These are phyloP conservation scores for Euphonia xanthogaster DNA, from an alignment of 2,797 vertebrate species.

Conservation along the genomic window DNA sequence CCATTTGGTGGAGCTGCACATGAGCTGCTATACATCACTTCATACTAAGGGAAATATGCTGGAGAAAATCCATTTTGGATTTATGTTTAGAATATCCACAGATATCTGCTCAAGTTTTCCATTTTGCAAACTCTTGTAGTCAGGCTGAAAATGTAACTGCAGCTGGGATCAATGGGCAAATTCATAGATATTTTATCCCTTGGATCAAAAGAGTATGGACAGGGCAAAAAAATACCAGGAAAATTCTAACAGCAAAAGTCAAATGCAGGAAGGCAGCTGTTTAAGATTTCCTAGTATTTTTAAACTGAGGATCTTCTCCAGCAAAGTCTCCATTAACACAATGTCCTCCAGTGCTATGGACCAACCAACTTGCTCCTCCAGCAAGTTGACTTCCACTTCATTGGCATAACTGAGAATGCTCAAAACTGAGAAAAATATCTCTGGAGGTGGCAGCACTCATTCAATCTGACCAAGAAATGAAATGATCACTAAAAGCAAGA, in stretches of 20 bases:
- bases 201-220: neutral
- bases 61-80: neutral
- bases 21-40: neutral
- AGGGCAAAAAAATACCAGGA: neutral
- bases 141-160: neutral
- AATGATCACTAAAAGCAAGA: neutral
- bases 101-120: neutral
- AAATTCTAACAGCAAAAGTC: neutral
- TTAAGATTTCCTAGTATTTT: neutral
- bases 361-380: neutral
- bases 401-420: neutral
- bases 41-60: neutral
- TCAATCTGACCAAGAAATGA: neutral
- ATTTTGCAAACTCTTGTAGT: neutral
- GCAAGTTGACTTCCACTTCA: neutral
- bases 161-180: neutral
- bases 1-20: neutral
- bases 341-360: neutral
- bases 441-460: neutral
- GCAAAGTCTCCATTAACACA: neutral
- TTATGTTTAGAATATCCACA: neutral
- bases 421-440: neutral
- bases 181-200: neutral
- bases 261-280: neutral
- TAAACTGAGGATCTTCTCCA: neutral